Base-by-base conservation (phyloP, 2,888 invertebrate genomes). In the Torymus tubicola region DNA sequence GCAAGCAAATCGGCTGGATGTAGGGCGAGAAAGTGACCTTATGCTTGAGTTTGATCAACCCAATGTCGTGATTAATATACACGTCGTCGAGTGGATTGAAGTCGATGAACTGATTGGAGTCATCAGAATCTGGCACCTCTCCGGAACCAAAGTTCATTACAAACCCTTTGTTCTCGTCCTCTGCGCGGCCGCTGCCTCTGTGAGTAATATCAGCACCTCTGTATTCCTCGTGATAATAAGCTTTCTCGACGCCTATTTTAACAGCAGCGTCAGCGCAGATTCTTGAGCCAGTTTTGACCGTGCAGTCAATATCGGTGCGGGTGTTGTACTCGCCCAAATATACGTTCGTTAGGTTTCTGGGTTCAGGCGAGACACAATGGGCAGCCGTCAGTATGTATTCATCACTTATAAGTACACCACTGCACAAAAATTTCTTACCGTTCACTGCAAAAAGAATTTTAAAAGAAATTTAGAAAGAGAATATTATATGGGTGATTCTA, bases 1-100 rank as follows among this genome's bases (percentile, higher is more conserved):
- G 81, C 12, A 81, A 18, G 55, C 81, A 81, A 12, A 81, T 81
- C 14, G 81, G 77, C 18, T 61, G 55, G 10, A 81, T 24, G 55
- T 67, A 68, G 5, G 2, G 1, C 12, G 65, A 18, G 63, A 69
- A 68, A 1, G 2, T 1, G n/a, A 81, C 69, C 31, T 63, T 57
- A 0, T 13, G 2, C 13, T 68, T 68, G 18, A 81, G 24, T 53
- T 65, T 68, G 0, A 81, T 1, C 1, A 81, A 73, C 13, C 77
- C 81, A 2, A 81, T 11, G 57, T 81, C 55, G 57, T 73, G 0
- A 10, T 5, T 53, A 2, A n/a, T 53, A 24, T 0, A 16, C 4
- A 4, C 0, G 31, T 13, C 18, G 11, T 58, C 24, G 16, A 31
- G 4, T 4, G 2, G 31, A 31, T 31, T 31, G 31, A 31, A 31